Conservation (phyloP, 2,113 vertebrate species). For the Amphiprion percula region DNA sequence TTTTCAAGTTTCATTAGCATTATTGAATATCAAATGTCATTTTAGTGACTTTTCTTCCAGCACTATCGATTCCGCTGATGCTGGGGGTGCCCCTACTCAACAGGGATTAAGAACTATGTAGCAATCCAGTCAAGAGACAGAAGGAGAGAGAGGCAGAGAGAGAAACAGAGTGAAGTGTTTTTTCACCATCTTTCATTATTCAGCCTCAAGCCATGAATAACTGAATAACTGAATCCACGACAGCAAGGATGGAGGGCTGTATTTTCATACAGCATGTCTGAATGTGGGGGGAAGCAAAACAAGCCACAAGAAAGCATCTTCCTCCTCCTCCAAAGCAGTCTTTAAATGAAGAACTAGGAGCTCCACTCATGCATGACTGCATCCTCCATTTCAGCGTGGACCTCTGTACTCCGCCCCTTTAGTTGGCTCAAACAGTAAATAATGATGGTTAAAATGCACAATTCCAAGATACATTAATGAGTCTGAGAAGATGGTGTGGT, state of each 20-base stretch:
- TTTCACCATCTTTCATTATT: constrained; percentile 72
- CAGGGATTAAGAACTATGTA: constrained; percentile 54
- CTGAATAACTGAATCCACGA: constrained; percentile 79
- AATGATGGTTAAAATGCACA: constrained; percentile 44
- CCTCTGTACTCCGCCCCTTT: constrained; percentile 6
- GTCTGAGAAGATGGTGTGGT: constrained; percentile 50
- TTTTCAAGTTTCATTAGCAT: constrained; percentile 63
- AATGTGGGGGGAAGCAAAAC: constrained; percentile 71
- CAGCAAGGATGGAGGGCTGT: constrained; percentile 68
- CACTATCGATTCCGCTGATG: constrained; percentile 55
- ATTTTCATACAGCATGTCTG: constrained; percentile 77
- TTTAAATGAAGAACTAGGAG: constrained; percentile 76
- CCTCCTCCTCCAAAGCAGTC: constrained; percentile 65
- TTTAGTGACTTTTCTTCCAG: constrained; percentile 47
- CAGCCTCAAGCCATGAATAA: constrained; percentile 77
- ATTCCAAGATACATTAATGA: constrained; percentile 51
- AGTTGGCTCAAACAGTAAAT: constrained; percentile 35
- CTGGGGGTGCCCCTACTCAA: constrained; percentile 44
- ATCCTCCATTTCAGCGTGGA: constrained; percentile 56
- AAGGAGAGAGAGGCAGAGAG: constrained; percentile 19
- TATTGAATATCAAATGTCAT: constrained; percentile 60
- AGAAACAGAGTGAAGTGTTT: constrained; percentile 53
- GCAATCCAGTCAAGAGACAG: constrained; percentile 63
- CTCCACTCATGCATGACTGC: constrained; percentile 70
- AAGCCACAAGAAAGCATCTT: constrained; percentile 76